These are phyloP conservation scores for Caenorhabditis sp. DNA, from an alignment of 2,888 invertebrate genomes.

Conservation along the genomic window DNA sequence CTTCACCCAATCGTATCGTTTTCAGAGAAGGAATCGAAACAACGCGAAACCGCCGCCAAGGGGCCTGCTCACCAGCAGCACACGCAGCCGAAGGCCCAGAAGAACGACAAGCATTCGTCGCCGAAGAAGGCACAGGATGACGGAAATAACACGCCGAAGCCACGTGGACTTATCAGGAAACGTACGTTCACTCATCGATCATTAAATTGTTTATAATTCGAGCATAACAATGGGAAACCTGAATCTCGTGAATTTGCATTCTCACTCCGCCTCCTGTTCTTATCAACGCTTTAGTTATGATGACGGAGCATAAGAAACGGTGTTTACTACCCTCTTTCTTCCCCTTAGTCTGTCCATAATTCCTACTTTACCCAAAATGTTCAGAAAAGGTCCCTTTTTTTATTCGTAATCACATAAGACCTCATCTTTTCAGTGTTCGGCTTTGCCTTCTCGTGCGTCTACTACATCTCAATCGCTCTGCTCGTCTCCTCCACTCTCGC, in stretches of 20 bases:
- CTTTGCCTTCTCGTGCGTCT: conserved; percentile 22
- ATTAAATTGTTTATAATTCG: too few species aligned
- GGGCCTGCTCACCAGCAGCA: not conserved
- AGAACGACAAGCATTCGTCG: too few species aligned
- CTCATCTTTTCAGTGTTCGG: conserved; percentile 50
- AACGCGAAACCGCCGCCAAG: conserved; percentile 1
- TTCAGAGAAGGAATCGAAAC: conserved; percentile 39
- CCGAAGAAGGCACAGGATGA: conserved; percentile 7
- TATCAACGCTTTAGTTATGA: conserved; percentile 7
- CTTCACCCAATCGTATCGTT: not conserved
- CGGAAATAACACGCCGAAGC: not conserved
- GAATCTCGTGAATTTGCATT: not conserved
- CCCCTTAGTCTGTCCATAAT: too few species aligned
- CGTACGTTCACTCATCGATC: too few species aligned
- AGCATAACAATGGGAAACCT: too few species aligned
- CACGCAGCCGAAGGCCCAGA: not conserved
- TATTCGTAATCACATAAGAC: not conserved
- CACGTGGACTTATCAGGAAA: conserved; percentile 21
- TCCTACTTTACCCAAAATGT: not conserved
- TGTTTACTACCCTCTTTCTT: too few species aligned
- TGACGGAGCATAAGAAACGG: conserved; percentile 12
- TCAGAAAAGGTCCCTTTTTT: not conserved
- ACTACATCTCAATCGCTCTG: conserved; percentile 25
- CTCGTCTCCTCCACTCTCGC: conserved; percentile 35
- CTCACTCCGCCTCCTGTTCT: not conserved